phyloP scores from a whole-genome alignment of 2,888 invertebrate genomes.

The Ellobium chinense region DNA sequence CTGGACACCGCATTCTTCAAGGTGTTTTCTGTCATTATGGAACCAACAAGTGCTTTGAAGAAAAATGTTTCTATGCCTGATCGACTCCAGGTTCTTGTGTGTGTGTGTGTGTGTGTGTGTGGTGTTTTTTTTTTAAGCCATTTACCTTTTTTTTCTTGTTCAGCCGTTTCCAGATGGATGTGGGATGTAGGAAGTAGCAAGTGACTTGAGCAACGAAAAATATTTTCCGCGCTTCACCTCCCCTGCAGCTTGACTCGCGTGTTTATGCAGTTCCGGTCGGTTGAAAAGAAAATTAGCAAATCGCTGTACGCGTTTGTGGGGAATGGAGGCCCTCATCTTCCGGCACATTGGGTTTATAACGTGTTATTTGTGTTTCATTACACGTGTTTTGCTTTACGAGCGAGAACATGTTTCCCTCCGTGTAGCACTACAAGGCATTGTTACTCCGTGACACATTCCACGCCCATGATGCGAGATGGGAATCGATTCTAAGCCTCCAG shows the following conservation, averaged over 20 bases:
- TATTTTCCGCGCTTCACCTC: neutral
- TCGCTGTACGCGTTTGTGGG: neutral
- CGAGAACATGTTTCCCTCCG: neutral
- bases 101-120: too few species aligned
- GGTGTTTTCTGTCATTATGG: too few species aligned
- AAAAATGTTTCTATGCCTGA: too few species aligned
- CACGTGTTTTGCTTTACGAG: neutral
- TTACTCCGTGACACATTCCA: neutral
- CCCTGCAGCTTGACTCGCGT: neutral
- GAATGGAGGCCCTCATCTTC: neutral
- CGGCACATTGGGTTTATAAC: conserved; percentile 4
- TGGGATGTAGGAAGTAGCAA: neutral
- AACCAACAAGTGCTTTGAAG: too few species aligned
- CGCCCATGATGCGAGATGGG: neutral
- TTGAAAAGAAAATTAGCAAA: conserved; percentile 39
- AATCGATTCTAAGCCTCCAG: neutral
- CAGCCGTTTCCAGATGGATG: too few species aligned
- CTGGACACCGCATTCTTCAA: too few species aligned
- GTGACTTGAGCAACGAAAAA: neutral
- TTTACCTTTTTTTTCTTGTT: too few species aligned
- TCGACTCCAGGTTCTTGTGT: too few species aligned
- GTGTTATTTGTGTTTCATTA: conserved; percentile 28
- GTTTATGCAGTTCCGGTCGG: conserved; percentile 17
- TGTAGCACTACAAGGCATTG: neutral
- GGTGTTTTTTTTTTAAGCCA: too few species aligned